Percentiles rank a stretch among this genome's conserved stretches.
Conservation (phyloP, 23 tunicate genomes). For the Styela plicata region DNA sequence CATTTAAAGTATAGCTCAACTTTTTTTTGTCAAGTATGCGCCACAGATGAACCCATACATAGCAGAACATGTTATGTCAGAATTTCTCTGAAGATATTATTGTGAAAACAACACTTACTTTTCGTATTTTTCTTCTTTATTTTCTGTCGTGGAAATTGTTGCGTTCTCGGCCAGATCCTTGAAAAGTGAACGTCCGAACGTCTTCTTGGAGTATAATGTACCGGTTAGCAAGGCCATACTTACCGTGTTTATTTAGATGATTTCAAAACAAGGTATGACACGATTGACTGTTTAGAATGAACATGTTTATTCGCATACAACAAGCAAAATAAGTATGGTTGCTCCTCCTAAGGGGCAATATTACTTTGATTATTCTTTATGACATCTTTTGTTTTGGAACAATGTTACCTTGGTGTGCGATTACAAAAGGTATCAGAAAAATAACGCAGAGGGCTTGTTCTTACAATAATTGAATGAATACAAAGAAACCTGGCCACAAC, state of each 20-base stretch:
- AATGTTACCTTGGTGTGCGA: not conserved
- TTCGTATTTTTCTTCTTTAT: not conserved
- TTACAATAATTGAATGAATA: too few relatives aligned
- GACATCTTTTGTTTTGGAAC: not conserved
- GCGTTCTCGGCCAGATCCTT: conserved; percentile 21
- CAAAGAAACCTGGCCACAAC: too few relatives aligned
- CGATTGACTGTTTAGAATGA: not conserved
- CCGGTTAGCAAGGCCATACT: conserved; percentile 56
- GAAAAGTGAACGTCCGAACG: conserved; percentile 65
- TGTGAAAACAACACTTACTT: not conserved
- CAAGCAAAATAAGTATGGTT: not conserved
- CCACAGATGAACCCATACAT: too few relatives aligned
- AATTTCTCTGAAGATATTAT: too few relatives aligned
- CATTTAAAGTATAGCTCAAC: too few relatives aligned
- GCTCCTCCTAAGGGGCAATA: not conserved
- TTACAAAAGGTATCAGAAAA: not conserved
- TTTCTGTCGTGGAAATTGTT: not conserved
- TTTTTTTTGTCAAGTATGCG: too few relatives aligned
- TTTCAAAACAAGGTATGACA: not conserved
- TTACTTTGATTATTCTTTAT: not conserved
- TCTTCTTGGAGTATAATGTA: conserved; percentile 71
- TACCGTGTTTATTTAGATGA: not conserved
- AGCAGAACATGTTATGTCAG: too few relatives aligned
- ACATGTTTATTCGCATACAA: not conserved
- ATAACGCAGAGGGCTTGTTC: conserved; percentile 20